Conservation (phyloP, 2,797 vertebrate species). For the Phyllotis vaccarum region DNA sequence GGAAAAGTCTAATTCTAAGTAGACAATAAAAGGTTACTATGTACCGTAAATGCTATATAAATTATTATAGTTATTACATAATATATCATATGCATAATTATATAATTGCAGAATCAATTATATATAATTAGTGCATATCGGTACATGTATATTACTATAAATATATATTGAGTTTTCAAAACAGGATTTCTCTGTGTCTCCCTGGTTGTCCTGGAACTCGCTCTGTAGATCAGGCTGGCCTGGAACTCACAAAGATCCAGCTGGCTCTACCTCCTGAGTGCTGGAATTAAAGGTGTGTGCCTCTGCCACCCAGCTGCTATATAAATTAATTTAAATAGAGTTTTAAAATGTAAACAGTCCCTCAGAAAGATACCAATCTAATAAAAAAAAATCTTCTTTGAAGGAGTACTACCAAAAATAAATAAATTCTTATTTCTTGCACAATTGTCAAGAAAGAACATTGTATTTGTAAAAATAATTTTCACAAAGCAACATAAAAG, state of each 20-base stretch:
- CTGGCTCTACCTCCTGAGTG: no score
- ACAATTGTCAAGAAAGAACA: slow-evolving; percentile 43
- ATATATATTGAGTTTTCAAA: no score
- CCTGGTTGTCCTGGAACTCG: no score
- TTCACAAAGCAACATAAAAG: slow-evolving; percentile 48
- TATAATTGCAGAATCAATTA: no score
- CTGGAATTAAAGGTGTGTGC: no score
- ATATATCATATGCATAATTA: no score
- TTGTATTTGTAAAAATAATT: slow-evolving; percentile 32
- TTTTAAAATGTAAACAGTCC: slow-evolving; percentile 48
- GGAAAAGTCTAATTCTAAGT: background rate
- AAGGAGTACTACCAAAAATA: background rate
- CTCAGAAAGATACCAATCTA: background rate
- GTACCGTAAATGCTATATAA: background rate
- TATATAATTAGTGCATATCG: no score
- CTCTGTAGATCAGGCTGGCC: no score
- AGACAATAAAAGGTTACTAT: background rate
- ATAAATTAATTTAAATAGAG: slow-evolving; percentile 33
- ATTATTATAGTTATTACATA: background rate
- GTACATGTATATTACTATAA: no score
- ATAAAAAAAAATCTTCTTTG: slow-evolving; percentile 20
- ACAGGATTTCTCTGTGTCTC: no score
- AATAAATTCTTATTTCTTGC: slow-evolving; percentile 34
- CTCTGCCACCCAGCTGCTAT: no score
- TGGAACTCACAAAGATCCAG: no score